These are phyloP conservation scores for Tragelaphus buxtoni DNA, from an alignment of 2,113 vertebrate species.

Conservation along the genomic window DNA sequence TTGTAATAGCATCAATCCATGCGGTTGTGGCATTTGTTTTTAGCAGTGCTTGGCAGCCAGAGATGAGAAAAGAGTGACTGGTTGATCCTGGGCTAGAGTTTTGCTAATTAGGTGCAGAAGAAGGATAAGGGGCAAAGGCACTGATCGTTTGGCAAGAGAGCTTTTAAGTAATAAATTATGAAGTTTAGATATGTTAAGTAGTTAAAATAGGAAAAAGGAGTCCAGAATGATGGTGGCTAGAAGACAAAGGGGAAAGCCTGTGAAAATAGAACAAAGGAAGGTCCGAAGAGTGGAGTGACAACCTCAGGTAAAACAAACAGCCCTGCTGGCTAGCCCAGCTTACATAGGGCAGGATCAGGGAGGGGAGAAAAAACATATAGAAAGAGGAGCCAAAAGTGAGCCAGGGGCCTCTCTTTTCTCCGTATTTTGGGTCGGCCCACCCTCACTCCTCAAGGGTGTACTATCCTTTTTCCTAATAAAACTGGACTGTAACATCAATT, in stretches of 20 bases:
- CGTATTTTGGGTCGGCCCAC: not conserved
- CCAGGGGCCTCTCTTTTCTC: not conserved
- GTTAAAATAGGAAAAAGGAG: not conserved
- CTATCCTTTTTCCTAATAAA: not conserved
- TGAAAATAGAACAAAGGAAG: not conserved
- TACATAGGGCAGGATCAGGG: not conserved
- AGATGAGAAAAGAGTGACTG: not conserved
- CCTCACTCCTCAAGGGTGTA: not conserved
- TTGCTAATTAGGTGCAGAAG: constrained; percentile 32
- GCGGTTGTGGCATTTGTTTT: not conserved
- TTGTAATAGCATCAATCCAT: not conserved
- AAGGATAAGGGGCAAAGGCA: not conserved
- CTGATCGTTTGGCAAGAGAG: not conserved
- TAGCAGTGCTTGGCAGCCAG: not conserved
- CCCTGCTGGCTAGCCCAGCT: not conserved
- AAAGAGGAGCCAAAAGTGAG: not conserved
- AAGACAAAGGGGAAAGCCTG: not conserved
- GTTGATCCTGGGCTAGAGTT: not conserved
- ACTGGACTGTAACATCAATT: not conserved
- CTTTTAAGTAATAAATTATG: not conserved
- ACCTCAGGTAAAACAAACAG: not conserved
- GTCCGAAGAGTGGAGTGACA: not conserved
- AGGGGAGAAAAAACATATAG: not conserved
- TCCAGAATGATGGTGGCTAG: not conserved
- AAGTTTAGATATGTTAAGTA: not conserved